A percentile compares a stretch with the other conserved stretches of the same genome.
Conservation (phyloP, 2,888 invertebrate species). For the Melinaea marsaeus region DNA sequence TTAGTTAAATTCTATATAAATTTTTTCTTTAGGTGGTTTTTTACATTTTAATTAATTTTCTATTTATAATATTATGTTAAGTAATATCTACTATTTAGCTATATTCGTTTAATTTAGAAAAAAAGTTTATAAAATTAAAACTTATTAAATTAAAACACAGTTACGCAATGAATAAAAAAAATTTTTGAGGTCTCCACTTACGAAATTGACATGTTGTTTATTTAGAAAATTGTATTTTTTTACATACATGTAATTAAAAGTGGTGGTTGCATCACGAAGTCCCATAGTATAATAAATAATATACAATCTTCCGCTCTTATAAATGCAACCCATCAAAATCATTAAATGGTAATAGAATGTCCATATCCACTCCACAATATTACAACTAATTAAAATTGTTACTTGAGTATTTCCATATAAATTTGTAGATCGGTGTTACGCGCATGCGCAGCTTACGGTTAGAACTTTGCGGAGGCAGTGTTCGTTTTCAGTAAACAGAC, state of each 20-base stretch:
- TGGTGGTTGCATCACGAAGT: too few species aligned
- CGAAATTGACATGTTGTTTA: neutral
- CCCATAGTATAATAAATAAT: too few species aligned
- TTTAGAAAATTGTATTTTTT: neutral
- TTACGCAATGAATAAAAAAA: neutral
- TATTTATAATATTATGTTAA: too few species aligned
- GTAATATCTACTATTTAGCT: too few species aligned
- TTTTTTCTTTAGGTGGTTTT: too few species aligned
- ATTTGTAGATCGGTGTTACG: constrained; percentile 1
- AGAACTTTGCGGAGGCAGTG: constrained; percentile 10
- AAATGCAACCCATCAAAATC: neutral
- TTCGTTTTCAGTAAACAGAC: constrained; percentile 26
- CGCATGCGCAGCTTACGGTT: constrained; percentile 19
- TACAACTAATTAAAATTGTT: constrained; percentile 5
- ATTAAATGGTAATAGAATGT: neutral
- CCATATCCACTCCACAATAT: neutral
- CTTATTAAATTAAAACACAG: too few species aligned
- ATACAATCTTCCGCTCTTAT: neutral
- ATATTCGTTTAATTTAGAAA: too few species aligned
- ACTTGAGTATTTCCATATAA: constrained; percentile 3
- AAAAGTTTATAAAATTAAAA: too few species aligned
- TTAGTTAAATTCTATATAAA: too few species aligned
- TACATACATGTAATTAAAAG: too few species aligned
- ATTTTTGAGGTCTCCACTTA: neutral
- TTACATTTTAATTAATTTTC: too few species aligned